Conservation (phyloP, 2,113 vertebrate genomes). For the Mesocricetus auratus region DNA sequence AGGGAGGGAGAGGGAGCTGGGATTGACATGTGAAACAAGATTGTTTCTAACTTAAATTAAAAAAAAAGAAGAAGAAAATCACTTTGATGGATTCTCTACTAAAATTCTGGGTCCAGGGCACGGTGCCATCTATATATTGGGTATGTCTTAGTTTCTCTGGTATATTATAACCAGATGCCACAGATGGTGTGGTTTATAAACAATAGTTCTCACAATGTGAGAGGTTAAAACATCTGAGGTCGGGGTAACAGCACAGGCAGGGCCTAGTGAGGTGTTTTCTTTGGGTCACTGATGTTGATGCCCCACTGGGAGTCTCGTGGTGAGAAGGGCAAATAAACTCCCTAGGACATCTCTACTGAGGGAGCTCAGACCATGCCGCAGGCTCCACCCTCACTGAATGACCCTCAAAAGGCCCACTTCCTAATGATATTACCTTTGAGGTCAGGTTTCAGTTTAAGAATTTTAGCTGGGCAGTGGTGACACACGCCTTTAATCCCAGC, state of each 20-base stretch:
- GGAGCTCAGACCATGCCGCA: not conserved
- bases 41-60: too few relatives aligned
- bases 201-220: not conserved
- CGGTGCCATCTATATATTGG: not conserved
- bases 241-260: not conserved
- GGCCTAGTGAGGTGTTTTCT: not conserved
- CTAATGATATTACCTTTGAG: not conserved
- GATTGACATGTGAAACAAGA: too few relatives aligned
- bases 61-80: constrained; percentile 51
- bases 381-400: not conserved
- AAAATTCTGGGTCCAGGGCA: not conserved
- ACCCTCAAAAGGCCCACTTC: not conserved
- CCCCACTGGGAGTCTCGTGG: not conserved
- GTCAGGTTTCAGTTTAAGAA: not conserved
- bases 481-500: too few relatives aligned
- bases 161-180: not conserved
- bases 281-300: too few relatives aligned
- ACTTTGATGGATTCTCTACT: not conserved
- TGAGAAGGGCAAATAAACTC: not conserved
- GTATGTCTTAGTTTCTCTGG: not conserved
- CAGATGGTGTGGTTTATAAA: not conserved
- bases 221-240: not conserved
- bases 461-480: too few relatives aligned
- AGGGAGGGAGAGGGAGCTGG: too few relatives aligned
- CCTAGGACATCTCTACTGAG: not conserved